A percentile compares a stretch with the other conserved stretches of the same genome.
phyloP scores from a whole-genome alignment of 2,888 invertebrate genomes.

The Venustoraphidia nigricollis region DNA sequence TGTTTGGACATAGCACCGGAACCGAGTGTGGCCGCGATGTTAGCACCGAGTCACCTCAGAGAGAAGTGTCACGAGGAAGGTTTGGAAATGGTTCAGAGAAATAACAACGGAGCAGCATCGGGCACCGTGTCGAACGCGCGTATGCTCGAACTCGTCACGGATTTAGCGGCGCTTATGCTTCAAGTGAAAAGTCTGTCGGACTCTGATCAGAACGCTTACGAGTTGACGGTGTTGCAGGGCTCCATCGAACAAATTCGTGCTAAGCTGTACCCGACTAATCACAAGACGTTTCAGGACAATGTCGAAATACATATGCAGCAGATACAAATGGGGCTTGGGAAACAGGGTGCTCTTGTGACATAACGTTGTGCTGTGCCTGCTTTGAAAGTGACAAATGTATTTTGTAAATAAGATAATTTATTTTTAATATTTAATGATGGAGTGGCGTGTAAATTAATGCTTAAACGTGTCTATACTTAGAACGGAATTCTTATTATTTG shows the following conservation, averaged over 20 bases:
- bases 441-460: no score
- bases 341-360: slow-evolving; percentile 9
- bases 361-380: no score
- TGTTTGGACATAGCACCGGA: slow-evolving; percentile 81
- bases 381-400: no score
- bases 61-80: slow-evolving; percentile 82
- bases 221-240: slow-evolving; percentile 77
- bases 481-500: no score
- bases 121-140: slow-evolving; percentile 32
- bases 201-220: slow-evolving; percentile 77
- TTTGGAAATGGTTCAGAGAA: slow-evolving; percentile 58
- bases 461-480: no score
- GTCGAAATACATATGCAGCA: slow-evolving; percentile 87
- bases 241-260: slow-evolving; percentile 81
- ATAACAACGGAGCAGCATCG: slow-evolving; percentile 42
- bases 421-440: no score
- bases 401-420: no score
- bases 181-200: slow-evolving; percentile 70
- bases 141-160: slow-evolving; percentile 66
- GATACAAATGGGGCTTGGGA: slow-evolving; percentile 57
- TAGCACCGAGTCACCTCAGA: slow-evolving; percentile 74
- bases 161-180: slow-evolving; percentile 77
- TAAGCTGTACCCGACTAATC: slow-evolving; percentile 58
- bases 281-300: slow-evolving; percentile 66
- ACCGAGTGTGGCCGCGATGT: slow-evolving; percentile 70